Evolutionary conservation across 1,140 invertebrate species (phyloP).

Genomic region (Bursaphelenchus mucronatus): DNA sequence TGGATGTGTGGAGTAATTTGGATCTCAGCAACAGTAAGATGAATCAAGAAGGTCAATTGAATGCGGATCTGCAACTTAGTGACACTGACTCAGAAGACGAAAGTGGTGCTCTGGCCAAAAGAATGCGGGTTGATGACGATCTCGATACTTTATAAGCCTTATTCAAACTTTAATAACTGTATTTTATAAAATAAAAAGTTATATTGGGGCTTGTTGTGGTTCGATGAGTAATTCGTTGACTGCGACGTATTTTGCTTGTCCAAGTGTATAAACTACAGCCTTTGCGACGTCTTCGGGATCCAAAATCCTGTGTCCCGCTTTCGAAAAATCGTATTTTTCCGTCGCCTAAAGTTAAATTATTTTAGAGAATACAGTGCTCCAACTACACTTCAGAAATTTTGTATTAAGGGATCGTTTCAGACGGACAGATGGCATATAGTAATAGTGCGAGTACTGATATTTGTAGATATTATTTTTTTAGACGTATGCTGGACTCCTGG

Average conservation of each 20-base stretch:
- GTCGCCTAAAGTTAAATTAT: constrained; percentile 35
- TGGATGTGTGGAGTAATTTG: too few relatives aligned
- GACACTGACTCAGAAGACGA: constrained; percentile 33
- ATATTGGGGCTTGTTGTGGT: constrained; percentile 62
- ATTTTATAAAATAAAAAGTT: neutral
- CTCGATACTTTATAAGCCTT: constrained; percentile 10
- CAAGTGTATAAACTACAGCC: constrained; percentile 62
- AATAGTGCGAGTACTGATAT: too few relatives aligned
- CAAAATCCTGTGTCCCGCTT: constrained; percentile 61
- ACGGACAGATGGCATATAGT: too few relatives aligned
- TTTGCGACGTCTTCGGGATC: constrained; percentile 62
- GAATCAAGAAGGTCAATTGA: constrained; percentile 33
- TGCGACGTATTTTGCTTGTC: constrained; percentile 62
- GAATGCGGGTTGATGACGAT: constrained; percentile 16
- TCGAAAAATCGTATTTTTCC: constrained; percentile 54
- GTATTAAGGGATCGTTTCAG: neutral
- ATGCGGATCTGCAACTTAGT: constrained; percentile 35
- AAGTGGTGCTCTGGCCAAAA: neutral
- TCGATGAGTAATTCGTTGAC: constrained; percentile 64
- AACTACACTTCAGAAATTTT: constrained; percentile 22
- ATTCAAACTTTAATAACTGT: too few relatives aligned
- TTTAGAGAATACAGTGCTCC: neutral
- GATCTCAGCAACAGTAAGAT: constrained; percentile 31
- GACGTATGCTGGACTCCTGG: too few relatives aligned
- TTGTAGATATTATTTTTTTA: too few relatives aligned